phyloP scores from a whole-genome alignment of 2,888 invertebrate genomes.

The Nebria brevicollis region DNA sequence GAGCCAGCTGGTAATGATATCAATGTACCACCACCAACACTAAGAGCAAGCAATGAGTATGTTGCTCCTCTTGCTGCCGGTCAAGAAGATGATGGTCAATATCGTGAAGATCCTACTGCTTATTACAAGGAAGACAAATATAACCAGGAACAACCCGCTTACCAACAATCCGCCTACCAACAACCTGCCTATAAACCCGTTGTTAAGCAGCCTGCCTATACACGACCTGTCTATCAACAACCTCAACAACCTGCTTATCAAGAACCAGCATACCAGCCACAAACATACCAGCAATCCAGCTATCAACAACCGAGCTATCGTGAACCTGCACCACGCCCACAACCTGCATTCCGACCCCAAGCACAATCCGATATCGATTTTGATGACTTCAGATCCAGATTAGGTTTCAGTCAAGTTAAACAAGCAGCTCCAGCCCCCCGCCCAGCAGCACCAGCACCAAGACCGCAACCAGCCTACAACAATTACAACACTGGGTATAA shows the following conservation, averaged over 20 bases:
- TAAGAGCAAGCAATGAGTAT: slow-evolving; percentile 65
- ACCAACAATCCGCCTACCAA: slow-evolving; percentile 56
- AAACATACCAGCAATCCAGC: slow-evolving; percentile 49
- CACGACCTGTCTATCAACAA: slow-evolving; percentile 49
- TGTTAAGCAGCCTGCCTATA: slow-evolving; percentile 32
- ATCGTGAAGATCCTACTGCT: slow-evolving; percentile 83
- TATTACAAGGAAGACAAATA: slow-evolving; percentile 79
- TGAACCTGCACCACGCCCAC: slow-evolving; percentile 56
- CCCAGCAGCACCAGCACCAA: slow-evolving; percentile 53
- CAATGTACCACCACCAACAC: slow-evolving; percentile 84
- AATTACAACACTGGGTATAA: slow-evolving; percentile 32
- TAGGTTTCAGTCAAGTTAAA: slow-evolving; percentile 40
- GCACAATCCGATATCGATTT: slow-evolving; percentile 59
- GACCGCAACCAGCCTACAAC: slow-evolving; percentile 51
- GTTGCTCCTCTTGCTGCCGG: slow-evolving; percentile 66
- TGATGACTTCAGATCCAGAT: slow-evolving; percentile 42
- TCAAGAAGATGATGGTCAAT: slow-evolving; percentile 86
- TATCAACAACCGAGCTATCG: slow-evolving; percentile 50
- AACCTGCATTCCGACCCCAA: slow-evolving; percentile 56
- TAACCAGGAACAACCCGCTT: slow-evolving; percentile 59
- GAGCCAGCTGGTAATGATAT: slow-evolving; percentile 76
- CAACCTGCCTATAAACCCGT: slow-evolving; percentile 52
- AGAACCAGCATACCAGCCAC: slow-evolving; percentile 43
- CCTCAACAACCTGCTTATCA: slow-evolving; percentile 52
- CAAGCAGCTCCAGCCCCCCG: slow-evolving; percentile 47